Percentiles rank a stretch among this genome's conserved stretches.
Conservation (phyloP, 2,113 vertebrate species). For the Anser brachyrhynchus region DNA sequence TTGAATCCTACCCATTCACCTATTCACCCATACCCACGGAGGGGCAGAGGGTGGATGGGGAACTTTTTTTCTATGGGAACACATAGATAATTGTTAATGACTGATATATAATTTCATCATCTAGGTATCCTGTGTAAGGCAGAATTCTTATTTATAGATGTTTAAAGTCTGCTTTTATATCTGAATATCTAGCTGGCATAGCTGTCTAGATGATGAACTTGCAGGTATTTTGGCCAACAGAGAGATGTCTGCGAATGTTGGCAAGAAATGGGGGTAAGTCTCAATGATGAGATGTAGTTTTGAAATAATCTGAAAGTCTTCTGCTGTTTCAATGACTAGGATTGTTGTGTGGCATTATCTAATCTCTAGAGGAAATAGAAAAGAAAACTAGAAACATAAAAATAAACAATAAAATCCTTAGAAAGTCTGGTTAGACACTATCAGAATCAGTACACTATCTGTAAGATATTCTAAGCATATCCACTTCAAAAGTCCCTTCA, state of each 20-base stretch:
- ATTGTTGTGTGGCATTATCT: not conserved
- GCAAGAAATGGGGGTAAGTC: not conserved
- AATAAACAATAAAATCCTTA: not conserved
- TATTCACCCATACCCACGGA: not conserved
- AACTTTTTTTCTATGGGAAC: not conserved
- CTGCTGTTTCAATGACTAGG: not conserved
- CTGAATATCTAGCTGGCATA: not conserved
- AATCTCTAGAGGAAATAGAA: not conserved
- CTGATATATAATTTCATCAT: not conserved
- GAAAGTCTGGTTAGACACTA: not conserved
- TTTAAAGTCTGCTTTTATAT: not conserved
- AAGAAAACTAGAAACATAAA: not conserved
- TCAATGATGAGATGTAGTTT: not conserved
- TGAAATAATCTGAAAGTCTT: not conserved
- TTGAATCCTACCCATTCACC: not conserved
- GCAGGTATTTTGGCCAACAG: not conserved
- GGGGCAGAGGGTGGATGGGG: too few relatives aligned
- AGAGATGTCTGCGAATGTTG: not conserved
- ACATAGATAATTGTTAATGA: not conserved
- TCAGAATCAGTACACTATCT: not conserved
- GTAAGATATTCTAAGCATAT: not conserved
- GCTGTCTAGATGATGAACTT: not conserved
- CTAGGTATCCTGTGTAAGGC: not conserved
- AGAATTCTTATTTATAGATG: not conserved
- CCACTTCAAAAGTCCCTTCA: not conserved